Percentiles rank a stretch among this genome's conserved stretches.
Conservation (phyloP, 2,797 vertebrate genomes). For the Sebastolobus alascanus region DNA sequence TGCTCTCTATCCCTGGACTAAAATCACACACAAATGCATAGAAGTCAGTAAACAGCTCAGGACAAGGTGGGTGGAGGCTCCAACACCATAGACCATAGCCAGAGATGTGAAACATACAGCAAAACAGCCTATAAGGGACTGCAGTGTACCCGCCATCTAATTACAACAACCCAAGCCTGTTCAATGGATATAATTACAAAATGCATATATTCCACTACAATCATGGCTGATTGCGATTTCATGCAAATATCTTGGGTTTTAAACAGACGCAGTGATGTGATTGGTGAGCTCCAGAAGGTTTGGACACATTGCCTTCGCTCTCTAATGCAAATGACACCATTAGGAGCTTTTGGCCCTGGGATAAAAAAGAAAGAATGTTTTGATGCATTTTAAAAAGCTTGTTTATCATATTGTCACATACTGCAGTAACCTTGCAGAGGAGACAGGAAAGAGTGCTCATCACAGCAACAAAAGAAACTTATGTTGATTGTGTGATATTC, state of each 20-base stretch:
- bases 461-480: slow-evolving; percentile 32
- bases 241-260: slow-evolving; percentile 58
- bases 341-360: slow-evolving; percentile 42
- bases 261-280: slow-evolving; percentile 52
- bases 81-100: slow-evolving; percentile 22
- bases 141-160: slow-evolving; percentile 1
- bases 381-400: slow-evolving; percentile 43
- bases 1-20: slow-evolving; percentile 29
- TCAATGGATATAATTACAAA: slow-evolving; percentile 48
- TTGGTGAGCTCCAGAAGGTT: slow-evolving; percentile 46
- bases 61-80: slow-evolving; percentile 32
- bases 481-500: slow-evolving; percentile 67
- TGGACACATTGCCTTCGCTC: slow-evolving; percentile 47
- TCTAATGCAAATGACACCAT: slow-evolving; percentile 73
- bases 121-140: not conserved
- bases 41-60: slow-evolving; percentile 65
- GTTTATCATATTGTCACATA: slow-evolving; percentile 35
- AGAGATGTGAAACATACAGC: slow-evolving; percentile 20
- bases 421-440: slow-evolving; percentile 21
- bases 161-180: slow-evolving; percentile 14
- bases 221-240: slow-evolving; percentile 53
- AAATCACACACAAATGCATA: slow-evolving; percentile 28
- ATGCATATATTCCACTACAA: slow-evolving; percentile 43
- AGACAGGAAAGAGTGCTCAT: slow-evolving; percentile 5
- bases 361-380: slow-evolving; percentile 48